Base-by-base conservation (phyloP, 2,113 vertebrate species). In the Scolopax mira region DNA sequence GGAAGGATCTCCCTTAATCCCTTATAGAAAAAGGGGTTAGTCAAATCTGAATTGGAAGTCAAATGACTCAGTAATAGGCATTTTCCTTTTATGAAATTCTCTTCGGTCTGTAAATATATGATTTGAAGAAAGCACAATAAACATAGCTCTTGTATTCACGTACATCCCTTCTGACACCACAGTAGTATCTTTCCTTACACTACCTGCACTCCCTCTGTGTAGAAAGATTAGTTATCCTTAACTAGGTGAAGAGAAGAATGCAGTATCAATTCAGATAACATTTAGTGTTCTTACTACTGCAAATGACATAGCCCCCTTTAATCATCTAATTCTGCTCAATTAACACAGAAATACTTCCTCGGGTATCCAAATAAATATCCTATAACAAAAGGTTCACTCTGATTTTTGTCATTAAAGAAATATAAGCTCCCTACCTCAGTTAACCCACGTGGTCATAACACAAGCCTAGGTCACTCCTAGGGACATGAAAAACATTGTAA, bases 21-120 rank as follows among this genome's bases (percentile, higher is more conserved):
- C 30, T 54, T 71, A 22, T 13, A 52, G 22, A 69, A 5, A 46
- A 18, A 62, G 55, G 4, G 4, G 10, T n/a, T 37, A 64, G 18
- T 33, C 30, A 60, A 67, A 70, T 17, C 16, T 54, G 30, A 79
- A 28, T 11, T 10, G 41, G 39, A 93, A 85, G 18, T 16, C 24
- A 88, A 78, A 79, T 42, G 0, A 79, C 13, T 64, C 52, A 7
- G 5, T 4, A 3, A 51, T 2, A 0, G 88, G 12, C 4, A 18
- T 90, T 77, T 88, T 70, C 11, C 18, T 79, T 70, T 44, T 15
- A 60, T 13, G 1, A 89, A 64, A 35, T 69, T 22, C 15, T 88
- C 37, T 41, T 81, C 30, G 51, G 10, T 12, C 14, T 71, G 19
- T 41, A 7, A 18, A 21, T 8, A 1, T 12, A 52, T 15, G 31